Base-by-base conservation (phyloP, 2,113 vertebrate species). In the Gnathonemus longibarbis region DNA sequence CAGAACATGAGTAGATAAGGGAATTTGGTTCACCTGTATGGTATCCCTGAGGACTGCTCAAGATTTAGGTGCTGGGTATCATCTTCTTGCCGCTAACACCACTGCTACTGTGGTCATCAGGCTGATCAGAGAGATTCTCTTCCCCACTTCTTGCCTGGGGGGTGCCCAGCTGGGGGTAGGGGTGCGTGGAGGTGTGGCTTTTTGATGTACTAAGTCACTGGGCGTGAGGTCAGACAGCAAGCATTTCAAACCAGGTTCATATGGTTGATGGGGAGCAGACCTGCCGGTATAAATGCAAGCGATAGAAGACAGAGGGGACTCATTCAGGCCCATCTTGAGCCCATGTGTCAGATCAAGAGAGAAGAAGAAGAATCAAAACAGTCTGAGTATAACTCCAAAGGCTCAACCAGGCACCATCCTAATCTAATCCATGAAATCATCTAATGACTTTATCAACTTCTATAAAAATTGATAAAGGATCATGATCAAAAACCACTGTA, bases 271-370 rank as follows among this genome's bases (percentile, higher is more conserved):
- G 85, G 50, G 50, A 87, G 27, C 50, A 87, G 85, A 87, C 17
- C 49, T 53, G 48, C 42, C 8, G 24, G 45, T 53, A 19, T 17
- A 52, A 52, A 87, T 52, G 13, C n/a, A 35, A 56, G 31, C 31
- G 56, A 19, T 17, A 31, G 87, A 27, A 35, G 52, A 52, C 87
- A 88, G 52, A 88, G 31, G 21, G 45, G 39, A 27, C 35, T 45
- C 27, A 42, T 46, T 21, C 58, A 62, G 80, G 70, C 58, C 24
- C 84, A 90, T 87, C 84, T 90, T 74, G 84, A 88, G 27, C 56
- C 84, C 89, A 90, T 87, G 84, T 88, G 84, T 48, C 35, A 31
- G 50, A 15, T 52, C 3, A 84, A 48, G 83, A 48, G 83, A 48
- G 21, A 84, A 27, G 13, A 5, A 46, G 24, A 24, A 50, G 45